A percentile compares a stretch with the other conserved stretches of the same genome.
These are phyloP conservation scores for Diplosoma virens DNA, from an alignment of 23 tunicate species.

Conservation along the genomic window DNA sequence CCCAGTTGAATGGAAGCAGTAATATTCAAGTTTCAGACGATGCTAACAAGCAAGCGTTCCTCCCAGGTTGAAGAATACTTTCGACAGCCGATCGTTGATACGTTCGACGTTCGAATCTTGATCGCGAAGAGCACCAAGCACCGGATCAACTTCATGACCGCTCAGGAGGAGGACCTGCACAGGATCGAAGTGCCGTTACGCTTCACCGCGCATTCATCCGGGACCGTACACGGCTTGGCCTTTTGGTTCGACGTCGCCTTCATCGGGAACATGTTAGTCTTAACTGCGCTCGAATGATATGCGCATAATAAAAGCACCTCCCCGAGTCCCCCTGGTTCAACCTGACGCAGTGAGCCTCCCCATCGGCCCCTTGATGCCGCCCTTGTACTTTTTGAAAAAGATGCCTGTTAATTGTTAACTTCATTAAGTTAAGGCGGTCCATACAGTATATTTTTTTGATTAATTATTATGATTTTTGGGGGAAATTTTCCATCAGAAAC, in stretches of 20 bases:
- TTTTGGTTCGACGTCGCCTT: slow-evolving; percentile 99
- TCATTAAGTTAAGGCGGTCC: no score
- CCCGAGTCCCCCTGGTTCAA: no score
- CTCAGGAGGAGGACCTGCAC: slow-evolving; percentile 92
- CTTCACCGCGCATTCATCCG: slow-evolving; percentile 89
- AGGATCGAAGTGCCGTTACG: slow-evolving; percentile 89
- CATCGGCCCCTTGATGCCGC: no score
- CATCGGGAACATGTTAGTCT: slow-evolving; percentile 82
- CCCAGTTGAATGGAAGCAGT: not conserved
- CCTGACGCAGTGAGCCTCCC: no score
- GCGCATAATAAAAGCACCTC: no score
- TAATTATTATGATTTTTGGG: no score
- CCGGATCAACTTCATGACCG: slow-evolving; percentile 85
- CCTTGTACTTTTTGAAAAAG: no score
- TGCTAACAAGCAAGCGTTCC: no score
- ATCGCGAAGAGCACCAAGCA: slow-evolving; percentile 93
- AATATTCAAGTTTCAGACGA: not conserved
- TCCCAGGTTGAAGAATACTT: slow-evolving; percentile 91
- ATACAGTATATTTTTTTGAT: no score
- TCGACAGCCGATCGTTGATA: slow-evolving; percentile 97
- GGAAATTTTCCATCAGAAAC: no score
- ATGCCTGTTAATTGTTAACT: no score
- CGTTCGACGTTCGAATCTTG: slow-evolving; percentile 96
- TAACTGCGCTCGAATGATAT: no score
- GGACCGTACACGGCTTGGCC: slow-evolving; percentile 96